phyloP scores from a whole-genome alignment of 2,888 invertebrate species.

The Drosophila mettleri region DNA sequence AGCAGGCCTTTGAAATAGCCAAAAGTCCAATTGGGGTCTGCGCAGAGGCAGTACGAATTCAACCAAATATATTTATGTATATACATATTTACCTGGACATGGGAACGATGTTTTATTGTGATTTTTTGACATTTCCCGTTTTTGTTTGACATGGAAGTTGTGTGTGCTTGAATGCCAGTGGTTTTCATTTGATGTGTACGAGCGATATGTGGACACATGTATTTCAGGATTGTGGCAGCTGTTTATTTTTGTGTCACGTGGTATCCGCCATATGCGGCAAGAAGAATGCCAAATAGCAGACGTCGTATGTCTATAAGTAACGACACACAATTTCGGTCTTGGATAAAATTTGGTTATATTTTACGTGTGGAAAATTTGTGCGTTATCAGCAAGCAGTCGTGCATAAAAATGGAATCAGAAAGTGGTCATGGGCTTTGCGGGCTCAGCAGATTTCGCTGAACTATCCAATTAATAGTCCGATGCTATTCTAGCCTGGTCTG shows the following conservation, averaged over 20 bases:
- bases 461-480: constrained; percentile 63
- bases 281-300: constrained; percentile 23
- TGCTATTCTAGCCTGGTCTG: constrained; percentile 23
- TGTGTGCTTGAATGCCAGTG: constrained; percentile 26
- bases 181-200: constrained; percentile 43
- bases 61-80: neutral
- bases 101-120: constrained; percentile 30
- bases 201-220: constrained; percentile 20
- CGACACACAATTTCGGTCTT: constrained; percentile 9
- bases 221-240: constrained; percentile 50
- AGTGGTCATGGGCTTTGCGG: constrained; percentile 48
- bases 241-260: constrained; percentile 76
- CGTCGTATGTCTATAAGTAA: neutral
- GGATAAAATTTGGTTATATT: constrained; percentile 12
- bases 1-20: constrained; percentile 27
- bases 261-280: constrained; percentile 72
- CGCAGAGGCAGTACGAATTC: constrained; percentile 15
- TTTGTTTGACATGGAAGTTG: constrained; percentile 62
- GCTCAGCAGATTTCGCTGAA: constrained; percentile 60
- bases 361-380: constrained; percentile 53
- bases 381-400: constrained; percentile 64
- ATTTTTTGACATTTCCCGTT: constrained; percentile 60
- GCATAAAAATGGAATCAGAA: constrained; percentile 50
- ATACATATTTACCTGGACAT: constrained; percentile 3
- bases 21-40: constrained; percentile 21